phyloP scores from a whole-genome alignment of 2,113 vertebrate species.

The Hymenochirus boettgeri region DNA sequence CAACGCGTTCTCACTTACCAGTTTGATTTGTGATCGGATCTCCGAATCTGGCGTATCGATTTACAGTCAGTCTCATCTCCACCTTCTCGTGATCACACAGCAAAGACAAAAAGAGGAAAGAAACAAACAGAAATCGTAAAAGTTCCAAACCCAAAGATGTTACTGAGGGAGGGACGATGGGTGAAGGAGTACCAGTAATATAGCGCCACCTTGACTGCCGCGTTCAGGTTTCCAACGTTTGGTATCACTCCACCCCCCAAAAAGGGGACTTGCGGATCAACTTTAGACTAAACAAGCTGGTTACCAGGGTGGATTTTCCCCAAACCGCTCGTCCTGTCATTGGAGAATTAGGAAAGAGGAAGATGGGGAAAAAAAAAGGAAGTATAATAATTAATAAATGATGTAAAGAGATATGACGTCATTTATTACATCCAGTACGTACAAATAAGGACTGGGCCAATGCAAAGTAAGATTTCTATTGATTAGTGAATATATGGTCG shows the following conservation, averaged over 20 bases:
- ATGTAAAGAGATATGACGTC: no score
- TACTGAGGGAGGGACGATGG: no score
- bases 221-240: conserved; percentile 81
- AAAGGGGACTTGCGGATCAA: conserved; percentile 77
- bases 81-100: conserved; percentile 73
- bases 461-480: no score
- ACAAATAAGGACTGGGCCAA: no score
- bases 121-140: background rate
- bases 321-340: conserved; percentile 85
- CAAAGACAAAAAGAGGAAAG: background rate
- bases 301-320: conserved; percentile 95
- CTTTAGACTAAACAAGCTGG: conserved; percentile 95
- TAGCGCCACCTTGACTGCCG: conserved; percentile 79
- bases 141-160: rapidly evolving
- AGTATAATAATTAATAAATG: no score
- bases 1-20: conserved; percentile 60
- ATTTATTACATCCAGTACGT: no score
- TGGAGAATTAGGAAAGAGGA: background rate
- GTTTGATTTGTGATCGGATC: conserved; percentile 89
- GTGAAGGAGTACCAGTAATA: background rate
- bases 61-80: conserved; percentile 83
- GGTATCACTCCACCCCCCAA: conserved; percentile 59
- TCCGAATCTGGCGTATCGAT: conserved; percentile 80
- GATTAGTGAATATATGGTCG: no score
- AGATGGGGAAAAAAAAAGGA: background rate